Conservation (phyloP, 2,888 invertebrate species). For the Drosophila robusta region DNA sequence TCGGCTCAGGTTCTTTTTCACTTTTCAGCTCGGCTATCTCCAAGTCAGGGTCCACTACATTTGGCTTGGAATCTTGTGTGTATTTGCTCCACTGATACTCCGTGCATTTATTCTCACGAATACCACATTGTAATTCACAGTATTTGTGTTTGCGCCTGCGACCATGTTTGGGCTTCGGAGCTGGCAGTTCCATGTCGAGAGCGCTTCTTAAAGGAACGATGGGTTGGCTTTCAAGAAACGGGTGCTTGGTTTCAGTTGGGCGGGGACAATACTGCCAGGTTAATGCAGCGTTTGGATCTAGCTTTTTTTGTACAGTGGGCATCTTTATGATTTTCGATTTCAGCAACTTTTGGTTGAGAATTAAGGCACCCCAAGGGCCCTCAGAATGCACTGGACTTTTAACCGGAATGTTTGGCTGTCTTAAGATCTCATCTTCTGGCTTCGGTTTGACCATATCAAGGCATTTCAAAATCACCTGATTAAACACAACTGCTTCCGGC, state of each 20-base stretch:
- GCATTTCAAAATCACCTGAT: conserved; percentile 31
- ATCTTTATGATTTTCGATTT: conserved; percentile 32
- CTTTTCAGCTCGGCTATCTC: conserved; percentile 1
- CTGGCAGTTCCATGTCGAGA: conserved; percentile 7
- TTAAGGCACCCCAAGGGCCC: background rate
- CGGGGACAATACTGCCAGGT: conserved; percentile 24
- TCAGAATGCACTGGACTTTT: background rate
- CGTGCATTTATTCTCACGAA: conserved; percentile 44
- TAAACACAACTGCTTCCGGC: conserved; percentile 28
- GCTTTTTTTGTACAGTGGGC: conserved; percentile 50
- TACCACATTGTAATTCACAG: conserved; percentile 32
- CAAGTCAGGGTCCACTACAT: conserved; percentile 5
- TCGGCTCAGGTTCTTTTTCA: conserved; percentile 14
- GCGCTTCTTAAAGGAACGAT: background rate
- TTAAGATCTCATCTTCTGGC: background rate
- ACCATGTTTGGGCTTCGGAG: background rate
- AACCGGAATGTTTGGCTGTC: background rate
- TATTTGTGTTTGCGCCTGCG: conserved; percentile 17
- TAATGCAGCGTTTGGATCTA: conserved; percentile 28
- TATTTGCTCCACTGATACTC: conserved; percentile 44
- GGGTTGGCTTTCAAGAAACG: conserved; percentile 19
- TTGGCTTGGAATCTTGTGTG: conserved; percentile 7
- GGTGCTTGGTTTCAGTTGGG: background rate
- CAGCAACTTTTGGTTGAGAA: conserved; percentile 50
- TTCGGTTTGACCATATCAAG: background rate